These are phyloP conservation scores for Stenolophus ochropezus DNA, from an alignment of 2,888 invertebrate genomes.

Conservation along the genomic window DNA sequence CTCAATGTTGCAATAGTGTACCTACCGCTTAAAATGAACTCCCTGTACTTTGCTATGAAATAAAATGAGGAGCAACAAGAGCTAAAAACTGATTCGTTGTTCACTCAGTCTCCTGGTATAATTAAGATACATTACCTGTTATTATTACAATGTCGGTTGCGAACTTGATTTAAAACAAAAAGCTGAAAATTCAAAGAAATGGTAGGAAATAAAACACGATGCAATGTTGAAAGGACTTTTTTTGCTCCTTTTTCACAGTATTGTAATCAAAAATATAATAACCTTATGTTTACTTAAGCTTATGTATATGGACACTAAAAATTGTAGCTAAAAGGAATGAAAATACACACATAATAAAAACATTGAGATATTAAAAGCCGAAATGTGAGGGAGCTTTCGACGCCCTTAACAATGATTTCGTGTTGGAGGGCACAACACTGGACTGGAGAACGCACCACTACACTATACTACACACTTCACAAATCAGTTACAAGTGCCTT, in stretches of 20 bases:
- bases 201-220: not conserved
- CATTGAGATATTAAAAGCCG: conserved; percentile 50
- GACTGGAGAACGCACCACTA: not conserved
- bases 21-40: too few species aligned
- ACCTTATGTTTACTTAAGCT: conserved; percentile 55
- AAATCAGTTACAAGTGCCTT: conserved; percentile 9
- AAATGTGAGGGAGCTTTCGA: not conserved
- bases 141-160: too few species aligned
- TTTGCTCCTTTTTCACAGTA: conserved; percentile 44
- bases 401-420: not conserved
- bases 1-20: too few species aligned
- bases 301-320: conserved; percentile 55
- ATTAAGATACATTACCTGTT: too few species aligned
- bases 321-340: conserved; percentile 8
- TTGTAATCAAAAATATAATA: conserved; percentile 57
- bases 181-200: not conserved
- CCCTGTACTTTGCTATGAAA: too few species aligned
- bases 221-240: conserved; percentile 22
- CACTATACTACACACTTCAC: not conserved
- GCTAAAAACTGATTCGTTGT: too few species aligned
- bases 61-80: too few species aligned
- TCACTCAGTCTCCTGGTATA: too few species aligned
- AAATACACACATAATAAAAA: conserved; percentile 46
- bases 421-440: not conserved
- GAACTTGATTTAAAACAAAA: too few species aligned